Evolutionary conservation across 2,888 invertebrate species (phyloP), one percentile per base, ranked within the genome.

Genomic region (Ormyrus pomaceus): DNA sequence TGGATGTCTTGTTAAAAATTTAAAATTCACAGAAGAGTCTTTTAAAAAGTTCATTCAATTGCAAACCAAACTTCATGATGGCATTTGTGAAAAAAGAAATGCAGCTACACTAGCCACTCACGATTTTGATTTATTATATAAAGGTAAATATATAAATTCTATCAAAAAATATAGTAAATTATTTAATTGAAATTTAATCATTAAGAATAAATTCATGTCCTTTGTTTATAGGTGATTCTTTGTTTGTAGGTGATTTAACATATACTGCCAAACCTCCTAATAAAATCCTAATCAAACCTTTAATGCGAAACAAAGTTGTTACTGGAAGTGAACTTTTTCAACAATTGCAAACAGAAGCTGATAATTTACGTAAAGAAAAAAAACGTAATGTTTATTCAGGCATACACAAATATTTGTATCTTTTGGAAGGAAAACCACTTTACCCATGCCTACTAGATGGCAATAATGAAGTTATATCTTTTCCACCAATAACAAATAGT

Each of bases 401-500:
- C 5, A 94, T 97, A 83, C 95, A 97, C 87, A 96, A 95, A 93
- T 97, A 95, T 90, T 90, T 97, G 81, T 95, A 96, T 87, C 89
- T 97, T 45, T 90, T 97, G 82, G 95, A 96, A 89, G 95, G 95
- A 58, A 95, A 95, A 88, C 91, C 93, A 0, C 89, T 93, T 58
- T 96, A 95, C 89, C 95, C 96, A 0, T 96, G 95, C 86, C 88
- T 97, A 59, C 86, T 94, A 83, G 95, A 96, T 87, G 91, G 92
- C 6, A 91, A 92, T 10, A 93, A 93, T 1, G 92, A 92, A 81
- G 95, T 96, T 2, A 95, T 97, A 85, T 96, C 96, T 59, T 95
- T 97, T 87, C 96, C 97, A 10, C 97, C 97, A 0, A 95, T 97
- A 84, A 96, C 96, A 34, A 97, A 97, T 91, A 94, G 95, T 78